A percentile compares a stretch with the other conserved stretches of the same genome.
Evolutionary conservation across 2,797 vertebrate species (phyloP).

Genomic region (Megaceryle alcyon): DNA sequence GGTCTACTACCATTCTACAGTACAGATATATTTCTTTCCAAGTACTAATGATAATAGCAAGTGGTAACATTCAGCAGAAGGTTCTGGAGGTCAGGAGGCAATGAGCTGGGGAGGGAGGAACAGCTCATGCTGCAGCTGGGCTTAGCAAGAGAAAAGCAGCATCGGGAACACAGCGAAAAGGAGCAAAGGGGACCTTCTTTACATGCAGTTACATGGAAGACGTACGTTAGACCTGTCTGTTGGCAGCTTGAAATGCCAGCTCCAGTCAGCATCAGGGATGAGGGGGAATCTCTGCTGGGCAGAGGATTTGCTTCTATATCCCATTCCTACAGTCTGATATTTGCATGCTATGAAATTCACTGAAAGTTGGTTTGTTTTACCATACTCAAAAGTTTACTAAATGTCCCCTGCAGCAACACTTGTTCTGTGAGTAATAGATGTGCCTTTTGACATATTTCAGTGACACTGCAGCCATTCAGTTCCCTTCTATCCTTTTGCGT

Average conservation of each 20-base stretch:
- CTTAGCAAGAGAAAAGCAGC: background rate
- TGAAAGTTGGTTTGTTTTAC: background rate
- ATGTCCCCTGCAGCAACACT: background rate
- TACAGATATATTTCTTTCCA: background rate
- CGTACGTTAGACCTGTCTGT: background rate
- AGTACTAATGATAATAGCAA: background rate
- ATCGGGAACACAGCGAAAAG: background rate
- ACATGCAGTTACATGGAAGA: fast-evolving
- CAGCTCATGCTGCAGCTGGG: background rate
- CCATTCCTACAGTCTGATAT: background rate
- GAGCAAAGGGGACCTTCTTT: background rate
- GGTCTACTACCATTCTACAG: background rate
- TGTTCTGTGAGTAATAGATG: background rate
- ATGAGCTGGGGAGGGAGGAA: background rate
- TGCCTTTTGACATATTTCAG: background rate
- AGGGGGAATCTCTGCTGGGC: background rate
- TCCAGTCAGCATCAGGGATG: background rate
- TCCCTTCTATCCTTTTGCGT: background rate
- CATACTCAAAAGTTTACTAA: background rate
- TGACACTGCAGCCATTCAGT: background rate
- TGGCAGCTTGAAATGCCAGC: background rate
- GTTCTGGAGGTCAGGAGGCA: background rate
- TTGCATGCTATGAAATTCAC: background rate
- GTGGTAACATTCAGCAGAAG: background rate
- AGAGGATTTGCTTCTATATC: background rate